Evolutionary conservation across 1,140 invertebrate genomes (phyloP).

Genomic region (Aplysia californica): DNA sequence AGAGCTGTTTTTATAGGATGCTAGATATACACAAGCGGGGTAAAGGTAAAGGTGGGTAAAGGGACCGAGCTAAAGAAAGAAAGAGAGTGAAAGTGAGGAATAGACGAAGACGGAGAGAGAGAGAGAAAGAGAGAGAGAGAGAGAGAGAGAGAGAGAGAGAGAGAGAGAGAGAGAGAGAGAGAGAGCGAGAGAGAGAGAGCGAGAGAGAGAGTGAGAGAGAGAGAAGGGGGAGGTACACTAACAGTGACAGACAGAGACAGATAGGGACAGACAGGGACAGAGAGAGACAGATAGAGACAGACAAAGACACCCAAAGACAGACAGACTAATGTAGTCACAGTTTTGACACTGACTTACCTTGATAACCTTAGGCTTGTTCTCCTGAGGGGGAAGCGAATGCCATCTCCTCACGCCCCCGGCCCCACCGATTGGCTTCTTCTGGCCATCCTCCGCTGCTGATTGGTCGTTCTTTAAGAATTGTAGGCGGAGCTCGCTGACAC

Average conservation of each 20-base stretch:
- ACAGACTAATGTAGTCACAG: neutral
- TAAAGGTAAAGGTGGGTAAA: neutral
- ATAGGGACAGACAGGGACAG: neutral
- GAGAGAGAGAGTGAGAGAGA: neutral
- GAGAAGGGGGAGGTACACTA: neutral
- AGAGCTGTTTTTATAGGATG: too few species aligned
- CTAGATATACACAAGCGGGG: too few species aligned
- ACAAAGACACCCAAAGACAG: neutral
- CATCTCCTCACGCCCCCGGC: conserved; percentile 8
- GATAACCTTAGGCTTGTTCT: conserved; percentile 1
- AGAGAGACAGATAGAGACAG: conserved; percentile 19
- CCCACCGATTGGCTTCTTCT: neutral
- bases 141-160: conserved; percentile 1
- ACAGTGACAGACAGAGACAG: conserved; percentile 2
- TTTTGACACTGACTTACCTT: conserved; percentile 22
- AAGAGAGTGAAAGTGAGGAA: neutral
- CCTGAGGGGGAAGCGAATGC: conserved; percentile 33
- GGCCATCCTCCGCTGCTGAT: neutral
- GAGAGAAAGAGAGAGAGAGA: conserved; percentile 10
- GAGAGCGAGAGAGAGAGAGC: neutral
- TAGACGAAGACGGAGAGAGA: neutral
- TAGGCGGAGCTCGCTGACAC: conserved; percentile 11
- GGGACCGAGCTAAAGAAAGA: neutral
- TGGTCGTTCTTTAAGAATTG: conserved; percentile 28
- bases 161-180: conserved; percentile 26